Conservation (phyloP, 2,888 invertebrate species). For the Zele albiditarsus region DNA sequence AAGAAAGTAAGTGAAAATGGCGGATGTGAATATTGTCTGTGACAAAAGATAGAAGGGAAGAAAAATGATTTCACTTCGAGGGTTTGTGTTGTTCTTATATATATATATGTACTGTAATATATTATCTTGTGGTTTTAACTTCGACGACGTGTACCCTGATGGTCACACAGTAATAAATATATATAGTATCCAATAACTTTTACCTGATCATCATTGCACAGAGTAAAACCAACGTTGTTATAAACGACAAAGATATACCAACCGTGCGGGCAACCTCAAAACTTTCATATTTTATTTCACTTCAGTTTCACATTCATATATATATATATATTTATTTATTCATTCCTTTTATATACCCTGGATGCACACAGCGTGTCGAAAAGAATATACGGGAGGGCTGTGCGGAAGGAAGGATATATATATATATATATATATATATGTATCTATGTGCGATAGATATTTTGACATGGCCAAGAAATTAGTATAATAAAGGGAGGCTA, state of each 20-base stretch:
- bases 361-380: constrained; percentile 70
- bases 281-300: constrained; percentile 62
- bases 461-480: constrained; percentile 71
- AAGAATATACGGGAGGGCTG: constrained; percentile 59
- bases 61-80: not conserved
- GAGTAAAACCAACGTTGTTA: constrained; percentile 18
- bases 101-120: not conserved
- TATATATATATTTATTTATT: constrained; percentile 1
- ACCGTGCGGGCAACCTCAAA: constrained; percentile 48
- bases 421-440: not conserved
- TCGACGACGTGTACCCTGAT: constrained; percentile 3
- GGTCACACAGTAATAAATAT: not conserved
- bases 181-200: not conserved
- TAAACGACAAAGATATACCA: constrained; percentile 6
- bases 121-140: constrained; percentile 5
- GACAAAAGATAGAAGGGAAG: not conserved
- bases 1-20: constrained; percentile 2
- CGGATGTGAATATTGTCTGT: not conserved
- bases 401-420: constrained; percentile 27
- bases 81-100: not conserved
- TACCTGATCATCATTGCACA: constrained; percentile 13
- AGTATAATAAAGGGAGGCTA: constrained; percentile 68
- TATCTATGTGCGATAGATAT: constrained; percentile 59
- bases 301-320: not conserved
- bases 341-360: constrained; percentile 62